A percentile compares a stretch with the other conserved stretches of the same genome.
These are phyloP conservation scores for Dynastes hyllus DNA, from an alignment of 2,888 invertebrate genomes.

Conservation along the genomic window DNA sequence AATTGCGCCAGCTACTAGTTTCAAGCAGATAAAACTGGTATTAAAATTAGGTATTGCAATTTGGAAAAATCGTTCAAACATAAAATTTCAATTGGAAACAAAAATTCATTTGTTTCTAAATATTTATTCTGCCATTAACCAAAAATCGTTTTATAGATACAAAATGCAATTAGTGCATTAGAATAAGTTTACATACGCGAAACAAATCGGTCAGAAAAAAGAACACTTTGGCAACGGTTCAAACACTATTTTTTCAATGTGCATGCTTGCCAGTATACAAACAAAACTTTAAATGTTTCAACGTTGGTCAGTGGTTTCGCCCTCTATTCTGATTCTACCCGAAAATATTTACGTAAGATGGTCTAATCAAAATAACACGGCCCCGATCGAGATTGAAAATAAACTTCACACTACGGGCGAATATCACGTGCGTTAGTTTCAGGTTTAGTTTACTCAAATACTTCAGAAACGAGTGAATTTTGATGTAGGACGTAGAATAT, in stretches of 20 bases:
- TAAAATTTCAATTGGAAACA: neutral
- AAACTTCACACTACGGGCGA: neutral
- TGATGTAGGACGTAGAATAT: too few relatives aligned
- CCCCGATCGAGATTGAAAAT: slow-evolving; percentile 15
- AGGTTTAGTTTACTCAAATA: neutral
- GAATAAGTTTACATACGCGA: slow-evolving; percentile 5
- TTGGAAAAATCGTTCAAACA: neutral
- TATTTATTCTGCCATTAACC: neutral
- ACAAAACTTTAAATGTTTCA: slow-evolving; percentile 37
- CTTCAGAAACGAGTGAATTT: too few relatives aligned
- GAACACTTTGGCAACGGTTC: slow-evolving; percentile 20
- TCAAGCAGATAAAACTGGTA: too few relatives aligned
- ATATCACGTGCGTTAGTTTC: neutral
- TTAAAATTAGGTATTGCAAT: too few relatives aligned
- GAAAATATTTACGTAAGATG: slow-evolving; percentile 29
- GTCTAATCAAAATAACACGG: slow-evolving; percentile 25
- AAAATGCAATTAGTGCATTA: slow-evolving; percentile 19
- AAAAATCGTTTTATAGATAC: neutral
- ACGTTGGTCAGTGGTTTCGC: slow-evolving; percentile 29
- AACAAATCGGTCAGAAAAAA: slow-evolving; percentile 5
- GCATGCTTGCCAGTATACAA: slow-evolving; percentile 9
- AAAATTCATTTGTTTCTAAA: neutral
- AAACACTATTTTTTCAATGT: slow-evolving; percentile 25
- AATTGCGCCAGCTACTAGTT: too few relatives aligned
- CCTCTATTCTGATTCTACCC: slow-evolving; percentile 6